Base-by-base conservation (phyloP, 2,113 vertebrate genomes). In the Sigmodon hispidus region DNA sequence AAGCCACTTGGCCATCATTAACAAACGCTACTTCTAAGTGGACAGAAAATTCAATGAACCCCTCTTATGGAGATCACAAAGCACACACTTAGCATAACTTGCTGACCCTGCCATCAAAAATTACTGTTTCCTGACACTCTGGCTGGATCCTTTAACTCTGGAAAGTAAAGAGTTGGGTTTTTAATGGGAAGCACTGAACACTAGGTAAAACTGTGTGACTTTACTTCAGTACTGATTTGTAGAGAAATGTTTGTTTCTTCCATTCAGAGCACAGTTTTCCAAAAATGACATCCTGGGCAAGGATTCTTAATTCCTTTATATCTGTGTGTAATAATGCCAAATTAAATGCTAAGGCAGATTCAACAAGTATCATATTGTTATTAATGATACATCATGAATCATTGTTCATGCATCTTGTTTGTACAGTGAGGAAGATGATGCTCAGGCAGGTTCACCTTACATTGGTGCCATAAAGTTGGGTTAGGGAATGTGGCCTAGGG, bases 41-140 rank as follows among this genome's bases (percentile, higher is more conserved):
- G 94, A 97, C 77, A 96, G 97, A 96, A 96, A 96, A 93, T 84
- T 83, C 95, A 84, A 83, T 87, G 83, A 87, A 95, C 91, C 12
- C 77, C 75, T 95, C 96, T 96, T 70, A 84, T 4, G 5, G 89
- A 89, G 81, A 91, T 89, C 89, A 94, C 1, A 76, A 59, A 83
- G 91, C 83, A 96, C 50, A 75, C 13, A 73, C 61, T 93, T 67
- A 48, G 67, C 17, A 72, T 87, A 63, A 73, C 91, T n/a, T 87
- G 76, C 85, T 89, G 72, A 96, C 80, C 63, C 65, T 63, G 80
- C 43, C 94, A 90, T 86, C 57, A 85, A 90, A 94, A 89, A 84
- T 70, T 40, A 65, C 24, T 61, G 0, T 81, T 90, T 85, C 34
- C 76, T 88, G 59, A 83, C 73, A 73, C n/a, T 2, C 4, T 12